Base-by-base conservation (phyloP, 2,797 vertebrate species). In the Spheniscus humboldti region DNA sequence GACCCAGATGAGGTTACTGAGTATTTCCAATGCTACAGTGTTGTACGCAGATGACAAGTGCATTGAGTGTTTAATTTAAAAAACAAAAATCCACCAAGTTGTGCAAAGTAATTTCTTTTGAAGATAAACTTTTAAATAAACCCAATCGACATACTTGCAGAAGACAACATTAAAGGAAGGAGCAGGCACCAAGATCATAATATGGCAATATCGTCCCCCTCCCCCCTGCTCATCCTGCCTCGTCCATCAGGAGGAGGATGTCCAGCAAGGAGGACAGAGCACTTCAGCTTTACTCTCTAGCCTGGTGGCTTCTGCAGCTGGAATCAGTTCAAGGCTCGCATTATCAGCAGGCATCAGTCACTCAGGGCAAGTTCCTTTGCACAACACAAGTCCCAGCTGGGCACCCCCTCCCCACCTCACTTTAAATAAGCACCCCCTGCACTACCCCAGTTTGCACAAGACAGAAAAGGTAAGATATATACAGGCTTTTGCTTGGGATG, bases 181-280 rank as follows among this genome's bases (percentile, higher is more conserved):
- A 96, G 95, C 97, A 97, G 97, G 97, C 98, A 98, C 97, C 90
- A 85, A 96, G 97, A 97, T 97, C 96, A 83, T 90, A 80, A 60
- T 97, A 96, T 96, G 97, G 96, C 97, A 97, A 97, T 92, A 94
- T 86, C 90, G 55, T 62, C 55, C 76, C 91, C 35, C 35, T 73
- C 71, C 80, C 92, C 85, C 85, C 35, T 57, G 81, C 63, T 55
- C 88, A 85, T 78, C 88, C 92, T 53, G 79, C 86, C 45, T 73
- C 23, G 14, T 64, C n/a, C 11, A 1, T 53, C 90, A n/a, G 39
- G 78, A 94, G 78, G 77, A 75, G 25, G 90, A 91, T 43, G 47
- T 53, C 41, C 64, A 82, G 77, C 86, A 73, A 95, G 59, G 28
- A 85, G 73, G 83, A 82, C 52, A 18, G 73, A 88, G 66, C 55